A percentile compares a stretch with the other conserved stretches of the same genome.
Conservation (phyloP, 2,888 invertebrate genomes). For the Aquatica leii region DNA sequence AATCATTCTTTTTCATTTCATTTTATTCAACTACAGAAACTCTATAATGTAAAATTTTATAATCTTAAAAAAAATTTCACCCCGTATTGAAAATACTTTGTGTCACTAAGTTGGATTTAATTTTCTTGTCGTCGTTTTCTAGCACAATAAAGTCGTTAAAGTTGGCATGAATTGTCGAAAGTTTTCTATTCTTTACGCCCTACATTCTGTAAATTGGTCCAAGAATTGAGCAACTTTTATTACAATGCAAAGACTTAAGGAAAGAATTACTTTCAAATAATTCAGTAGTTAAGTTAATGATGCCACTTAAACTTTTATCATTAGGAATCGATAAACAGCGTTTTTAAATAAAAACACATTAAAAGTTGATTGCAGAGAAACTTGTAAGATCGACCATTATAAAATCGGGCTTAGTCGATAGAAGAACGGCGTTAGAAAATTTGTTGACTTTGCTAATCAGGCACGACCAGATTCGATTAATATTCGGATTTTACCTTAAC, state of each 20-base stretch:
- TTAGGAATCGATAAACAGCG: constrained; percentile 24
- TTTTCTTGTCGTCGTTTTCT: constrained; percentile 26
- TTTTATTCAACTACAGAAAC: constrained; percentile 4
- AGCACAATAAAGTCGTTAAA: constrained; percentile 33
- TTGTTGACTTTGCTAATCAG: constrained; percentile 6
- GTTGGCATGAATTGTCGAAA: constrained; percentile 31
- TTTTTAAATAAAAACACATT: constrained; percentile 15
- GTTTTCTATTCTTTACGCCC: constrained; percentile 32
- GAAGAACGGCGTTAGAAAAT: not conserved
- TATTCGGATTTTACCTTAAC: not conserved
- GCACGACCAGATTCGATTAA: constrained; percentile 7
- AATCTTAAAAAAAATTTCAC: not conserved
- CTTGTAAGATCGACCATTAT: too few species aligned
- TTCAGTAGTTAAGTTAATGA: constrained; percentile 33
- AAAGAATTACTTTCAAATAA: constrained; percentile 34
- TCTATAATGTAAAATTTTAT: constrained; percentile 8
- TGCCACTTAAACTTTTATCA: constrained; percentile 33
- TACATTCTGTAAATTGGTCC: constrained; percentile 33
- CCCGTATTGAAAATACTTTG: constrained; percentile 21
- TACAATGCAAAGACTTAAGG: constrained; percentile 31
- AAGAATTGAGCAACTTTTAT: constrained; percentile 36
- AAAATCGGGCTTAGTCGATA: too few species aligned
- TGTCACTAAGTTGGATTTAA: constrained; percentile 30
- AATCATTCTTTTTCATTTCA: constrained; percentile 9
- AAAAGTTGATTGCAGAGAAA: constrained; percentile 19